Base-by-base conservation (phyloP, 2,113 vertebrate species). In the Pelecanoides urinatrix region DNA sequence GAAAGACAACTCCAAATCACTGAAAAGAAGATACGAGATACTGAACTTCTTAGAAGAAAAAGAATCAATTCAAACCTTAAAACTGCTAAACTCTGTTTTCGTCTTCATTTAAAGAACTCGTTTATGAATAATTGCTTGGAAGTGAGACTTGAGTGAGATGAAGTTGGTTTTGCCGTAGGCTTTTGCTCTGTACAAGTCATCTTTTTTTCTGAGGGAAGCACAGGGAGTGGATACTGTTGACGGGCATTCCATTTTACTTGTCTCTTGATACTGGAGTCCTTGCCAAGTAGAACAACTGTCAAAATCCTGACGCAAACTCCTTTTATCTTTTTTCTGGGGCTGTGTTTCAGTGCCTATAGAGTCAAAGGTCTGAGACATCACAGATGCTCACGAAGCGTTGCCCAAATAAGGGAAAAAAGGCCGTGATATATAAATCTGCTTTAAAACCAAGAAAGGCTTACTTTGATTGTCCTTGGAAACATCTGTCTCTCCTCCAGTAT, bases 331-430 rank as follows among this genome's bases (percentile, higher is more conserved):
- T 87, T 38, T 30, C 49, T 73, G 70, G 47, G 42, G 27, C 52
- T 96, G 94, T 91, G 82, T 92, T 96, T 93, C 56, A 75, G 79
- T 94, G 80, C 77, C 74, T 92, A 0, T 87, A 67, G 34, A 68
- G 80, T 91, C 34, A 85, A 47, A 88, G 84, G 77, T 70, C 77
- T 79, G 94, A 94, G 77, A 74, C 66, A 34, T 50, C 45, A 73
- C 42, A 85, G 53, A 87, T 87, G 66, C 42, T 96, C 38, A 90
- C 29, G 81, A 90, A 21, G 22, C 34, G 9, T 87, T 92, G 45
- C 74, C 59, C 81, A 75, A 85, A 34, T 85, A 95, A 75, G 59
- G 62, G 92, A 61, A 72, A 84, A 84, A 89, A 74, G 62, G 25
- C 56, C 86, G 45, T 55, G 53, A 38, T 86, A 22, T 85, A 23